A percentile compares a stretch with the other conserved stretches of the same genome.
These are phyloP conservation scores for Malurus alboscapulatus DNA, from an alignment of 2,113 vertebrate genomes.

Conservation along the genomic window DNA sequence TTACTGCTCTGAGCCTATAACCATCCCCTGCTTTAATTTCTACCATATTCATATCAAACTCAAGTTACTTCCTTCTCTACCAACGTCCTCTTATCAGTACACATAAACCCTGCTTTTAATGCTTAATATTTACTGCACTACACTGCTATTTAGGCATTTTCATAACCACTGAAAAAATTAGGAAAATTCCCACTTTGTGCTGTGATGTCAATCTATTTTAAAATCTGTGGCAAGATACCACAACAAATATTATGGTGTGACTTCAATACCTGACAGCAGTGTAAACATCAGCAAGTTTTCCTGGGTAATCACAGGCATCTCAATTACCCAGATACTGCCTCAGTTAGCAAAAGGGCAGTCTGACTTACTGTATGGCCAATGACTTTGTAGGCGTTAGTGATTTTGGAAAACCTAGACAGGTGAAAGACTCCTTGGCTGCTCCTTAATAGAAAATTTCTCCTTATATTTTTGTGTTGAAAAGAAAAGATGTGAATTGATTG, in stretches of 20 bases:
- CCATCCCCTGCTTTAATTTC: background rate
- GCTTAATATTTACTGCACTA: background rate
- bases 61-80: background rate
- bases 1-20: background rate
- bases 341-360: slow-evolving; percentile 33
- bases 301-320: slow-evolving; percentile 20
- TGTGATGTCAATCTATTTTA: background rate
- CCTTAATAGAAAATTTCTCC: background rate
- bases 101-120: background rate
- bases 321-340: slow-evolving; percentile 12
- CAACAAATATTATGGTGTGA: slow-evolving; percentile 3
- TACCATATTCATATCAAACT: background rate
- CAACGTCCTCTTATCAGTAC: background rate
- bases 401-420: background rate
- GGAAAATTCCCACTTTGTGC: background rate
- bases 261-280: slow-evolving; percentile 34
- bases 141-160: background rate
- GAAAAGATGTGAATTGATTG: background rate
- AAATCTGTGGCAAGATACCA: slow-evolving; percentile 1
- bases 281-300: slow-evolving; percentile 58
- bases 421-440: background rate
- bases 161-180: background rate
- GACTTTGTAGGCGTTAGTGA: background rate
- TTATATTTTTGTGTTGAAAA: background rate
- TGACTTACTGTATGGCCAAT: background rate